phyloP scores from a whole-genome alignment of 2,113 vertebrate genomes.

The Datnioides undecimradiatus region DNA sequence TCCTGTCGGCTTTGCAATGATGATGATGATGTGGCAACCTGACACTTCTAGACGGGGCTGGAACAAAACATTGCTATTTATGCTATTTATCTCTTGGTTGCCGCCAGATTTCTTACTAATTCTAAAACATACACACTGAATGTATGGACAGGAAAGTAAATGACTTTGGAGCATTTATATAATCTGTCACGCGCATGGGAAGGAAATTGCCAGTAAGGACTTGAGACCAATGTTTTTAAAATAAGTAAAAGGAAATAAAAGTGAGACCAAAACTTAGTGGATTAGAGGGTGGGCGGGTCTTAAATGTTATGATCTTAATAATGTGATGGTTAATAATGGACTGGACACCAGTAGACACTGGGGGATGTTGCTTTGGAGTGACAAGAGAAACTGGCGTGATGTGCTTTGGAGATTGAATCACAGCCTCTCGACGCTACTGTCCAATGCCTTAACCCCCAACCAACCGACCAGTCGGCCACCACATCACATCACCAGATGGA shows the following conservation, averaged over 20 bases:
- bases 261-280: constrained; percentile 58
- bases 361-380: constrained; percentile 54
- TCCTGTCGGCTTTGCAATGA: constrained; percentile 61
- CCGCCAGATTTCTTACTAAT: constrained; percentile 70
- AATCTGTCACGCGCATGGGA: constrained; percentile 68
- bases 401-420: constrained; percentile 50
- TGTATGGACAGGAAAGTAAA: constrained; percentile 74
- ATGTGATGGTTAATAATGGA: constrained; percentile 46
- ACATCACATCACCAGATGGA: constrained; percentile 37
- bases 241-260: not conserved
- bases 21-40: constrained; percentile 45
- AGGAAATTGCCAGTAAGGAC: constrained; percentile 58
- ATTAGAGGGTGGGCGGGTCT: constrained; percentile 23
- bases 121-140: constrained; percentile 79
- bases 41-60: constrained; percentile 50
- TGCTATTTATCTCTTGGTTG: constrained; percentile 80
- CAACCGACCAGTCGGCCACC: constrained; percentile 27
- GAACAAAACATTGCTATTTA: constrained; percentile 67
- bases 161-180: constrained; percentile 65
- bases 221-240: constrained; percentile 46
- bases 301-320: constrained; percentile 38
- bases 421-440: constrained; percentile 73
- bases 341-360: constrained; percentile 40
- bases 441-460: constrained; percentile 84
- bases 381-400: constrained; percentile 40